Percentiles rank a stretch among this genome's conserved stretches.
Evolutionary conservation across 2,888 invertebrate species (phyloP).

Genomic region (Troides helena): DNA sequence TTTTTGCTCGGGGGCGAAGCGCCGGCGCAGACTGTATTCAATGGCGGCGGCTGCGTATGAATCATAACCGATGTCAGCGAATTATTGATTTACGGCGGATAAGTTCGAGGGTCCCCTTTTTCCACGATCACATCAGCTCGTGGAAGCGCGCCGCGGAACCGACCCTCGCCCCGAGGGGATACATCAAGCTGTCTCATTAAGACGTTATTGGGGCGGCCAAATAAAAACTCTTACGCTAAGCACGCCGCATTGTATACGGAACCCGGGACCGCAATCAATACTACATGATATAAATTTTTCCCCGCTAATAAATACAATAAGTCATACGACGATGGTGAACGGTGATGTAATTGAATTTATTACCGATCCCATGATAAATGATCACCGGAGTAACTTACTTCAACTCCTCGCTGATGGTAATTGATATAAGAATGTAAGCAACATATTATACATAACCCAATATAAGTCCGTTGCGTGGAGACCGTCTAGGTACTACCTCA

Average conservation of each 20-base stretch:
- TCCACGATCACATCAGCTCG: neutral
- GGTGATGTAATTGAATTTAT: slow-evolving; percentile 24
- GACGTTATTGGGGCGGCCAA: slow-evolving; percentile 36
- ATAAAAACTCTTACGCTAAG: slow-evolving; percentile 23
- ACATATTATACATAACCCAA: too few relatives aligned
- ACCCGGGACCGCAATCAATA: slow-evolving; percentile 9
- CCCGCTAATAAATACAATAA: slow-evolving; percentile 14
- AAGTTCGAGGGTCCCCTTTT: slow-evolving; percentile 38
- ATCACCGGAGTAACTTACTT: too few relatives aligned
- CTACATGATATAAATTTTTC: neutral
- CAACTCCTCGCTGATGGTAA: too few relatives aligned
- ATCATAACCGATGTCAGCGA: slow-evolving; percentile 42
- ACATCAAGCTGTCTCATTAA: slow-evolving; percentile 50
- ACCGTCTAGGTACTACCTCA: too few relatives aligned
- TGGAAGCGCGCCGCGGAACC: slow-evolving; percentile 2
- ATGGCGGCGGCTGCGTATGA: slow-evolving; percentile 38
- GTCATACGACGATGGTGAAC: slow-evolving; percentile 13
- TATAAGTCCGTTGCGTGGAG: too few relatives aligned
- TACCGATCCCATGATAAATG: neutral
- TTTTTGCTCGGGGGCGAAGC: slow-evolving; percentile 14
- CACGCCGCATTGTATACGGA: slow-evolving; percentile 20
- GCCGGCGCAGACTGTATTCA: slow-evolving; percentile 31
- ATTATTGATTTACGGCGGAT: slow-evolving; percentile 41
- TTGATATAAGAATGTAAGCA: too few relatives aligned
- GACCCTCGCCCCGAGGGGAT: slow-evolving; percentile 30